phyloP scores from a whole-genome alignment of 1,140 invertebrate genomes.

The Lordiphosa clarofinis region DNA sequence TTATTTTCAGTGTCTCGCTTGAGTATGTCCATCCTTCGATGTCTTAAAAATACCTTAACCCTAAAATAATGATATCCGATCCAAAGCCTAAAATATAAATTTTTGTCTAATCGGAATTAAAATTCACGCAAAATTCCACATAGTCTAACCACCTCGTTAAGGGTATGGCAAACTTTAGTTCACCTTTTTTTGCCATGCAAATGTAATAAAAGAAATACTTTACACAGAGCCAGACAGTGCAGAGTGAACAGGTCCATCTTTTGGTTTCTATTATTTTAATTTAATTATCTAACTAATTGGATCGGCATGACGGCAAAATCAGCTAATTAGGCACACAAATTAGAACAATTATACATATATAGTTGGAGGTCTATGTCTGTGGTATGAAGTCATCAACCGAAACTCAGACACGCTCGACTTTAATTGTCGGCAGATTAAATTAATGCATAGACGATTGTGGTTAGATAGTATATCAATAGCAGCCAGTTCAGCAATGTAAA shows the following conservation, averaged over 20 bases:
- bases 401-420: conserved; percentile 28
- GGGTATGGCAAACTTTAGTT: background rate
- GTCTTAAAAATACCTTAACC: too few relatives aligned
- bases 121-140: too few relatives aligned
- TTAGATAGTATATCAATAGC: conserved; percentile 45
- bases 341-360: conserved; percentile 42
- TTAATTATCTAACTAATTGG: conserved; percentile 64
- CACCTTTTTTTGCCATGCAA: background rate
- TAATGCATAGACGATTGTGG: conserved; percentile 51
- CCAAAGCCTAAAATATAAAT: too few relatives aligned
- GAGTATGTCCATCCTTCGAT: too few relatives aligned
- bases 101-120: too few relatives aligned
- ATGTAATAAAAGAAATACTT: conserved; percentile 27
- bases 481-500: conserved; percentile 11
- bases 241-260: conserved; percentile 11
- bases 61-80: too few relatives aligned
- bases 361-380: conserved; percentile 6
- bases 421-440: conserved; percentile 51
- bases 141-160: background rate
- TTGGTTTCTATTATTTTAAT: conserved; percentile 35
- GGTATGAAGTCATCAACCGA: background rate
- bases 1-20: too few relatives aligned
- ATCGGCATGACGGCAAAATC: conserved; percentile 27
- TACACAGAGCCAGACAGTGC: background rate
- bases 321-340: conserved; percentile 57